Conservation (phyloP, 2,113 vertebrate species). For the Cyphomyrus discorhynchus region DNA sequence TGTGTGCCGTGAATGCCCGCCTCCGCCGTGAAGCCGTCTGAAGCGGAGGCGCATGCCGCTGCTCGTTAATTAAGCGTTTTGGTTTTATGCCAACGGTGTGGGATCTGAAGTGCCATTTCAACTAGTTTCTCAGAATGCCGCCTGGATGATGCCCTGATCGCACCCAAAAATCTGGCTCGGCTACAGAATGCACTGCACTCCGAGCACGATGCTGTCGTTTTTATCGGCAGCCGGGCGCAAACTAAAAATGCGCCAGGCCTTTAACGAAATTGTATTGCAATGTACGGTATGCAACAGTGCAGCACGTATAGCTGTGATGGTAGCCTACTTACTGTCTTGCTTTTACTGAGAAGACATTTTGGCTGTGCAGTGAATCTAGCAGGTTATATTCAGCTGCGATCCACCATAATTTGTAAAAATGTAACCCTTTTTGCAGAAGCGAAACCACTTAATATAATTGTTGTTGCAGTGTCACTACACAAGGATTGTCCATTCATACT, state of each 20-base stretch:
- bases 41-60: constrained; percentile 29
- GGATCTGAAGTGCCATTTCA: neutral
- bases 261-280: neutral
- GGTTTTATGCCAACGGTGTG: neutral
- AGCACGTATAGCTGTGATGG: neutral
- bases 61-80: neutral
- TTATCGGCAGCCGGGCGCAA: neutral
- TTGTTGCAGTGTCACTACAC: neutral
- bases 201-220: neutral
- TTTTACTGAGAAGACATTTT: neutral
- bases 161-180: neutral
- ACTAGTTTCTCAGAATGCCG: constrained; percentile 23
- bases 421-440: neutral
- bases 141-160: constrained; percentile 11
- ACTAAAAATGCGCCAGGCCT: neutral
- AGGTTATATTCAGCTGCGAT: neutral
- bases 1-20: constrained; percentile 41
- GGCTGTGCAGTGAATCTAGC: neutral
- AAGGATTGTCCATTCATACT: neutral
- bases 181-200: neutral
- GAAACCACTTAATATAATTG: neutral
- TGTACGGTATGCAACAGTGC: neutral
- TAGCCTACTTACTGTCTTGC: neutral
- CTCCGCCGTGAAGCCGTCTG: constrained; percentile 46
- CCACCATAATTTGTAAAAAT: neutral